A percentile compares a stretch with the other conserved stretches of the same genome.
Evolutionary conservation across 2,888 invertebrate genomes (phyloP).

Genomic region (Tromatobia lineatoria): DNA sequence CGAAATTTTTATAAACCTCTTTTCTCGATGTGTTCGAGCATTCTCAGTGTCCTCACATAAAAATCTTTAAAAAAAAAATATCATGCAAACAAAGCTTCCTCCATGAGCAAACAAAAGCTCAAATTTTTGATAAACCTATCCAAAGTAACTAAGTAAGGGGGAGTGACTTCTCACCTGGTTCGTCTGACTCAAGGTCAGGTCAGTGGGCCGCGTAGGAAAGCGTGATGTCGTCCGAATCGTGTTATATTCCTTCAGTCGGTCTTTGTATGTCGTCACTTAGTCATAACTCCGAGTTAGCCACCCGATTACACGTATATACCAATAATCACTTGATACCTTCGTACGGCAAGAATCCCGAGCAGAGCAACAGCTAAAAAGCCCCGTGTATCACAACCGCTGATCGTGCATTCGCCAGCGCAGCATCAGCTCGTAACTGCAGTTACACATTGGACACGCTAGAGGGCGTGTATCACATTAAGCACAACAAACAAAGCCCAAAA

Average conservation of each 20-base stretch:
- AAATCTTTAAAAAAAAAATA: too few relatives aligned
- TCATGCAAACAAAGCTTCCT: too few relatives aligned
- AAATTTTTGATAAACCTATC: too few relatives aligned
- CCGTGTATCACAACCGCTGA: neutral
- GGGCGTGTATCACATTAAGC: neutral
- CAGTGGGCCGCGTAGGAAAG: constrained; percentile 79
- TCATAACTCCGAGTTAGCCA: constrained; percentile 7
- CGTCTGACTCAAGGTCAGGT: constrained; percentile 84
- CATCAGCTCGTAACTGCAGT: constrained; percentile 3
- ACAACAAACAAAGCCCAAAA: neutral
- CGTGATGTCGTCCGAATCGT: constrained; percentile 61
- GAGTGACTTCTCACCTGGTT: constrained; percentile 79
- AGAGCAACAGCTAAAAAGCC: constrained; percentile 40
- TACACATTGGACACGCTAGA: constrained; percentile 22
- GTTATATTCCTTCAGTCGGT: constrained; percentile 61
- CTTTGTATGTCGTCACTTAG: constrained; percentile 31
- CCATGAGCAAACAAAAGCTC: too few relatives aligned
- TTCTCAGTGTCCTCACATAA: too few relatives aligned
- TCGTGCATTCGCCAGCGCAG: constrained; percentile 10
- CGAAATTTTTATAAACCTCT: too few relatives aligned
- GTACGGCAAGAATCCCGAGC: constrained; percentile 29
- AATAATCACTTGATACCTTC: constrained; percentile 7
- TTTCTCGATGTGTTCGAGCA: too few relatives aligned
- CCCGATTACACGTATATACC: neutral
- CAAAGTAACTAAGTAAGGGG: constrained; percentile 23